Percentiles rank a stretch among this genome's conserved stretches.
phyloP scores from a whole-genome alignment of 35 echinoderm and acorn worm genomes.

The Apostichopus parvimensis region DNA sequence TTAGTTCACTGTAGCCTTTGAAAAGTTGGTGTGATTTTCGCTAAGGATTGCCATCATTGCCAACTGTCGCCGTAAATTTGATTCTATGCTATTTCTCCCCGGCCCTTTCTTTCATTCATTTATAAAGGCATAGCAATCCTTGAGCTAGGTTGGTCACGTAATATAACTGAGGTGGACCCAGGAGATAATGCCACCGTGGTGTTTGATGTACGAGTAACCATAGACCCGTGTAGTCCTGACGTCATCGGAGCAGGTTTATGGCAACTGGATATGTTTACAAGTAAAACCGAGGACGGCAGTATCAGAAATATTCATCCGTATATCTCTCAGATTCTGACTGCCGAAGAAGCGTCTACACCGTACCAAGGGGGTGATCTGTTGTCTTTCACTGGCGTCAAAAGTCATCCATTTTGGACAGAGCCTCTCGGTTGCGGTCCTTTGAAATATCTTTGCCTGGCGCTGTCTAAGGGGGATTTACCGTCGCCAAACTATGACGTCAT shows the following conservation, averaged over 20 bases:
- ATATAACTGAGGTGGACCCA: neutral
- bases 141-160: neutral
- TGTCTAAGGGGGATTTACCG: constrained; percentile 32
- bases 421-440: constrained; percentile 11
- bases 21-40: too few relatives aligned
- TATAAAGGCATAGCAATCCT: constrained; percentile 15
- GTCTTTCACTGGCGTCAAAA: neutral
- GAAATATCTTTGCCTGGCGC: constrained; percentile 26
- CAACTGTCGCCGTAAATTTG: too few relatives aligned
- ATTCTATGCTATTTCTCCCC: too few relatives aligned
- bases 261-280: constrained; percentile 25
- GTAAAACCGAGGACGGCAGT: neutral
- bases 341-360: neutral
- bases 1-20: too few relatives aligned
- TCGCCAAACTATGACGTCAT: constrained; percentile 25
- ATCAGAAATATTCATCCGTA: neutral
- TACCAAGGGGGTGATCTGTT: neutral
- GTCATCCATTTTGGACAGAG: constrained; percentile 8
- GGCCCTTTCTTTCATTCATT: too few relatives aligned
- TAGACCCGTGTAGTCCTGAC: constrained; percentile 28
- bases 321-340: constrained; percentile 15
- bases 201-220: constrained; percentile 2
- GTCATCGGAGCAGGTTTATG: constrained; percentile 25
- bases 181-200: constrained; percentile 2
- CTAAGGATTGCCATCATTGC: too few relatives aligned